phyloP scores from a whole-genome alignment of 2,797 vertebrate genomes.

The Phoebastria nigripes region DNA sequence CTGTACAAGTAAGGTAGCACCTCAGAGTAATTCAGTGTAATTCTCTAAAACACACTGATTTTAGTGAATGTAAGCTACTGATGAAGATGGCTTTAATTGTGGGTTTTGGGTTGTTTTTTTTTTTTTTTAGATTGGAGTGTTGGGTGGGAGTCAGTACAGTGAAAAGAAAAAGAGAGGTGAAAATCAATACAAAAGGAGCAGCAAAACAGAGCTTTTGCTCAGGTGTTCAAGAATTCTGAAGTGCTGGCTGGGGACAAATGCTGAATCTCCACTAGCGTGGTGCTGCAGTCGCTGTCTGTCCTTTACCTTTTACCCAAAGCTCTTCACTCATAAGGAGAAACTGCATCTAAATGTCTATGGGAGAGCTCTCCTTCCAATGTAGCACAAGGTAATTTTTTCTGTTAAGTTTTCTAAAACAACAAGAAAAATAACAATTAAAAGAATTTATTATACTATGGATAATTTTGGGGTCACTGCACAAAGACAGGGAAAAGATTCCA shows the following conservation, averaged over 20 bases:
- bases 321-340: neutral
- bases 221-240: neutral
- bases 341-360: neutral
- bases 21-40: neutral
- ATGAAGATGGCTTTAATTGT: neutral
- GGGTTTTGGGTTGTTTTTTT: neutral
- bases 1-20: neutral
- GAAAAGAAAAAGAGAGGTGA: neutral
- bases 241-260: neutral
- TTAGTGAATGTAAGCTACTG: neutral
- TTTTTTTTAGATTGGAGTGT: neutral
- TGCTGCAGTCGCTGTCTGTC: fast-evolving
- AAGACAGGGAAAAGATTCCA: neutral
- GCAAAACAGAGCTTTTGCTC: neutral
- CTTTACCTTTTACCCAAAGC: neutral
- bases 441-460: neutral
- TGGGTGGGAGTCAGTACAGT: neutral
- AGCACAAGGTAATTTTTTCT: fast-evolving
- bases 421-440: neutral
- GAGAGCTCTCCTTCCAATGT: neutral
- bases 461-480: neutral
- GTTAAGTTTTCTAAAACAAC: neutral
- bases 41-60: neutral
- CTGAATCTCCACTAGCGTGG: neutral
- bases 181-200: neutral